Percentiles rank a stretch among this genome's conserved stretches.
These are phyloP conservation scores for Emys orbicularis DNA, from an alignment of 2,797 vertebrate genomes.

Conservation along the genomic window DNA sequence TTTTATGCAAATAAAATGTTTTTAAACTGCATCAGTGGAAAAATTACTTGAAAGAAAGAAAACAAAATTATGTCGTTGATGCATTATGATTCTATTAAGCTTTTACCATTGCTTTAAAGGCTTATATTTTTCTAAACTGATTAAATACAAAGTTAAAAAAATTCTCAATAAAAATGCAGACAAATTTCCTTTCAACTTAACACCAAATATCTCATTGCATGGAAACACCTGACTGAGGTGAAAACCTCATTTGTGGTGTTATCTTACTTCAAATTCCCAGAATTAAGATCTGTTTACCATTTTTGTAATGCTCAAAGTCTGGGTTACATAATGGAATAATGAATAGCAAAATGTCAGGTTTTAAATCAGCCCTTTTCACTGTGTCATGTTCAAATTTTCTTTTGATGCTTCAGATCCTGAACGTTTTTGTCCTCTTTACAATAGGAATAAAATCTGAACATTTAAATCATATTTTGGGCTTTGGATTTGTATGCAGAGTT, in stretches of 20 bases:
- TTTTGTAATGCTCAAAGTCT: neutral
- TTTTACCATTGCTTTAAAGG: neutral
- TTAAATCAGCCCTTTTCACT: neutral
- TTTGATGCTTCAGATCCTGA: neutral
- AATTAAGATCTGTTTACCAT: neutral
- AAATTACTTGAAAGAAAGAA: slow-evolving; percentile 1
- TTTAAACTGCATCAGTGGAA: neutral
- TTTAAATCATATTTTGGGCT: neutral
- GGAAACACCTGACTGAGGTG: neutral
- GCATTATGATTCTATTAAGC: neutral
- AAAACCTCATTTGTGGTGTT: neutral
- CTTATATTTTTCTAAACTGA: neutral
- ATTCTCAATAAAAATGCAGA: neutral
- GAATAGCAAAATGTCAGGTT: neutral
- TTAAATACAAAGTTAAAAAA: neutral
- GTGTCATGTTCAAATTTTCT: neutral
- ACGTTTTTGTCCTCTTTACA: neutral
- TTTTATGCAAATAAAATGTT: slow-evolving; percentile 14
- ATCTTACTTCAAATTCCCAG: neutral
- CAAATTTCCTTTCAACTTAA: neutral
- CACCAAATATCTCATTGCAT: accelerated
- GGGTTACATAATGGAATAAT: neutral
- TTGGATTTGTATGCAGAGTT: neutral
- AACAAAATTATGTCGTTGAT: neutral
- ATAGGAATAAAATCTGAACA: neutral